These are phyloP conservation scores for Xiphophorus maculatus DNA, from an alignment of 2,113 vertebrate genomes.

Conservation along the genomic window DNA sequence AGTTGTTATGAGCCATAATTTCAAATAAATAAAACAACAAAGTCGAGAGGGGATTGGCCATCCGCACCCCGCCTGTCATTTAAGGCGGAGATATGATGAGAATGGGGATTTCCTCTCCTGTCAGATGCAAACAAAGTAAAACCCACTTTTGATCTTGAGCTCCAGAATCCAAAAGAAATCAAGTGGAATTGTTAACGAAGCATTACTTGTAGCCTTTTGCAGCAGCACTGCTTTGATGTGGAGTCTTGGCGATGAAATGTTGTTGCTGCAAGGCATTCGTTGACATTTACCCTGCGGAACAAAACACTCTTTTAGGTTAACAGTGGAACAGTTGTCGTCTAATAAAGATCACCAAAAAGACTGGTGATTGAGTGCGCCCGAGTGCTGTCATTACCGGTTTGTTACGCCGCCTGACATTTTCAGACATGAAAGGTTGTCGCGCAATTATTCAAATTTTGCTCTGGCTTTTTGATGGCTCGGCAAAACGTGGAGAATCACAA, in stretches of 20 bases:
- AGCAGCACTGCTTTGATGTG: slow-evolving; percentile 67
- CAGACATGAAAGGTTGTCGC: slow-evolving; percentile 19
- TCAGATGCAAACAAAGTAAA: slow-evolving; percentile 50
- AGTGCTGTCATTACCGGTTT: slow-evolving; percentile 12
- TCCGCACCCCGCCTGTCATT: neutral
- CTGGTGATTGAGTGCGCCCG: slow-evolving; percentile 8
- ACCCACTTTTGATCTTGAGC: slow-evolving; percentile 62
- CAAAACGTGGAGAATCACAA: neutral
- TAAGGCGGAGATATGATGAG: slow-evolving; percentile 16
- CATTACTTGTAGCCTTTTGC: slow-evolving; percentile 50
- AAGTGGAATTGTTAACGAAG: slow-evolving; percentile 78
- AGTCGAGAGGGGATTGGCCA: neutral
- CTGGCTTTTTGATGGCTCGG: neutral
- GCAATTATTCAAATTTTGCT: neutral
- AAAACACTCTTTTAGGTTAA: slow-evolving; percentile 24
- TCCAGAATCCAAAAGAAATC: slow-evolving; percentile 53
- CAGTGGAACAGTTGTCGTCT: slow-evolving; percentile 14
- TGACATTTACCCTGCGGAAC: slow-evolving; percentile 55
- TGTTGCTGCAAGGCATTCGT: slow-evolving; percentile 61
- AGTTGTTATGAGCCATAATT: neutral
- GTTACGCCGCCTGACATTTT: slow-evolving; percentile 6
- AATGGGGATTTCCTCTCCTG: slow-evolving; percentile 38
- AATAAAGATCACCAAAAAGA: slow-evolving; percentile 11
- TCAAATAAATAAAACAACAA: neutral
- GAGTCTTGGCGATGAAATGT: slow-evolving; percentile 26